Evolutionary conservation across 1,140 invertebrate genomes (phyloP).

Genomic region (Magallana gigas): DNA sequence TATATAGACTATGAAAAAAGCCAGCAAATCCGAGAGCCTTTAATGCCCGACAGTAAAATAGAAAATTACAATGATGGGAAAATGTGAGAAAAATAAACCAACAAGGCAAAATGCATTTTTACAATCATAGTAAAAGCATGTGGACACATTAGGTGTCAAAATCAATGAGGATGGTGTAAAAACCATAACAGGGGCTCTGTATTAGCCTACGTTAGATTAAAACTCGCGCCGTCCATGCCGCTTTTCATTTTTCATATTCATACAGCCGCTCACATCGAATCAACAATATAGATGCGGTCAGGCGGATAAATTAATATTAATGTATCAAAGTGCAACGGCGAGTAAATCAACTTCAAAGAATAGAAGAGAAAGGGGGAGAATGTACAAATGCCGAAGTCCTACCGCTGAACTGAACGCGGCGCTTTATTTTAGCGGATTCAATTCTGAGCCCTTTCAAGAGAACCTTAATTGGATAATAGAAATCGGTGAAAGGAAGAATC

Average conservation of each 20-base stretch:
- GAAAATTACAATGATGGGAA: not conserved
- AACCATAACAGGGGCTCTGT: constrained; percentile 27
- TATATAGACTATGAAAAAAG: too few species aligned
- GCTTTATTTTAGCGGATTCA: constrained; percentile 37
- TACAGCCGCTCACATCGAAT: constrained; percentile 42
- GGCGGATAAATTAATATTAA: constrained; percentile 61
- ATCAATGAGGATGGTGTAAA: constrained; percentile 36
- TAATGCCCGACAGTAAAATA: not conserved
- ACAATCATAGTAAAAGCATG: constrained; percentile 38
- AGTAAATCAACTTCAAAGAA: constrained; percentile 55
- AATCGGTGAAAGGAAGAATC: constrained; percentile 35
- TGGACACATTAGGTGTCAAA: constrained; percentile 11
- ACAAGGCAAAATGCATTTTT: constrained; percentile 32
- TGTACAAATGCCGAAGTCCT: constrained; percentile 26
- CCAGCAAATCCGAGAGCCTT: too few species aligned
- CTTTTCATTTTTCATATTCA: constrained; percentile 58
- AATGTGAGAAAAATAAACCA: constrained; percentile 12
- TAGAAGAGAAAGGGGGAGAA: constrained; percentile 7
- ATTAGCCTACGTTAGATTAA: constrained; percentile 34
- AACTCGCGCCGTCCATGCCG: constrained; percentile 44
- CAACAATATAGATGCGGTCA: constrained; percentile 45
- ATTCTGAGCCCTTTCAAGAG: constrained; percentile 17
- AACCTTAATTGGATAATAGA: constrained; percentile 31
- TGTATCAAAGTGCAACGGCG: constrained; percentile 50
- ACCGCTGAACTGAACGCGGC: constrained; percentile 23